Evolutionary conservation across 92 coral and sea anemone genomes (phyloP).

Genomic region (Porites rus): DNA sequence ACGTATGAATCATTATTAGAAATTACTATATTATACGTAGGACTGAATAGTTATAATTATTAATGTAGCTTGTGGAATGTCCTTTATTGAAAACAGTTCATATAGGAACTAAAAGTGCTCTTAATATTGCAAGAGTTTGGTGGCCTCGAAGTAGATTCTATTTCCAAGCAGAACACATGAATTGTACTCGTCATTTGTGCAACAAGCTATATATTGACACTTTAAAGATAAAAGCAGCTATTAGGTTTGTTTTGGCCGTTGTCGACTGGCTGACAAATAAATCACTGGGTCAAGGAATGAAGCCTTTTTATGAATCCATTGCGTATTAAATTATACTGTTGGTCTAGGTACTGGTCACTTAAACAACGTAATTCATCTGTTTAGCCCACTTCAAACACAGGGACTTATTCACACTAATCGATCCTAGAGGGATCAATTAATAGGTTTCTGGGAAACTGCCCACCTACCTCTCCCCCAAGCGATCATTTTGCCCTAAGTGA

Average conservation of each 20-base stretch:
- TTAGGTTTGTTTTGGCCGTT: constrained; percentile 29
- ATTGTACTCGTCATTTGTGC: constrained; percentile 36
- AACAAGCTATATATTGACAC: background rate
- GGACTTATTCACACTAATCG: too few species aligned
- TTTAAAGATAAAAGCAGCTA: background rate
- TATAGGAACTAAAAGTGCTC: constrained; percentile 21
- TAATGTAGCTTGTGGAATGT: constrained; percentile 15
- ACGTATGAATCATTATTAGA: constrained; percentile 1
- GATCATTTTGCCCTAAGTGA: too few species aligned
- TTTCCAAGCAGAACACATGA: background rate
- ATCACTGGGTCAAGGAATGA: constrained; percentile 2
- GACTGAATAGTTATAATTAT: constrained; percentile 19
- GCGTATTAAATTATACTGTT: too few species aligned
- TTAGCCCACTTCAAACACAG: too few species aligned
- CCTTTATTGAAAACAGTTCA: constrained; percentile 7
- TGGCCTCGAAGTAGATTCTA: constrained; percentile 21
- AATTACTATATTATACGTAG: background rate
- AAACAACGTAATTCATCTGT: too few species aligned
- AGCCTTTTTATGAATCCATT: background rate
- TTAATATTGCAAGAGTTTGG: constrained; percentile 19
- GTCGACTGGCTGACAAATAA: constrained; percentile 14
- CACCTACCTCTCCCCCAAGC: too few species aligned
- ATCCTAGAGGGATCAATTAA: too few species aligned
- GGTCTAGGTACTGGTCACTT: too few species aligned
- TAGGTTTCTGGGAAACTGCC: too few species aligned